Evolutionary conservation across 1,140 invertebrate genomes (phyloP), one percentile per base, ranked within the genome.

Genomic region (Bombus superbus): DNA sequence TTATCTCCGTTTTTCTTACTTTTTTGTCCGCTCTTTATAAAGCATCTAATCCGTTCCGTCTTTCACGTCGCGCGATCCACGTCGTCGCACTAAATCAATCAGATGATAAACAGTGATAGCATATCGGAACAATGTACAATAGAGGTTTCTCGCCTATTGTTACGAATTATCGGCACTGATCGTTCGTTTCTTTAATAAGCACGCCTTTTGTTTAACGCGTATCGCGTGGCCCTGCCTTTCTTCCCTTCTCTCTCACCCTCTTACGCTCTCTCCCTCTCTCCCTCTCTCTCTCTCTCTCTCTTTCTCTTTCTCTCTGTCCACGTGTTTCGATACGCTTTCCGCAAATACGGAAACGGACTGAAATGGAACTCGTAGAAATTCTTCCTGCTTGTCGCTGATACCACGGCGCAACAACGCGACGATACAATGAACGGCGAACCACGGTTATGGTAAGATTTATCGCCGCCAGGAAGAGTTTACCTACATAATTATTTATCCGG

Each of bases 131-230:
- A 83, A 83, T 83, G 81, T 83, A 83, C 81, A 83, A 83, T 83
- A 62, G 81, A 53, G 68, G 74, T 83, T 78, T 78, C 81, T 83
- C 81, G 81, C 81, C 81, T 83, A 83, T 83, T 83, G 81, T 83
- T 78, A 57, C 81, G 81, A 83, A 83, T 83, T 78, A 83, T 83
- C 81, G 81, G 62, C 64, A 74, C 32, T 83, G 81, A 83, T 83
- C 81, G 81, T 83, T 83, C 74, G 80, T 81, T 81, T 73, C 81
- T 83, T 83, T 83, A 83, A 83, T 83, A 83, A 83, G 81, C 81
- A 35, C 42, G 40, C n/a, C 81, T 83, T 83, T 83, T 83, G 81
- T 83, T 83, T 78, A 77, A 77, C 73, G 74, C 74, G 47, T 83
- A 69, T 74, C 64, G 57, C 42, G 4, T 28, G 11, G 53, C 22